Percentiles rank a stretch among this genome's conserved stretches.
phyloP scores from a whole-genome alignment of 1,140 invertebrate genomes.

The Drosophila mojavensis region DNA sequence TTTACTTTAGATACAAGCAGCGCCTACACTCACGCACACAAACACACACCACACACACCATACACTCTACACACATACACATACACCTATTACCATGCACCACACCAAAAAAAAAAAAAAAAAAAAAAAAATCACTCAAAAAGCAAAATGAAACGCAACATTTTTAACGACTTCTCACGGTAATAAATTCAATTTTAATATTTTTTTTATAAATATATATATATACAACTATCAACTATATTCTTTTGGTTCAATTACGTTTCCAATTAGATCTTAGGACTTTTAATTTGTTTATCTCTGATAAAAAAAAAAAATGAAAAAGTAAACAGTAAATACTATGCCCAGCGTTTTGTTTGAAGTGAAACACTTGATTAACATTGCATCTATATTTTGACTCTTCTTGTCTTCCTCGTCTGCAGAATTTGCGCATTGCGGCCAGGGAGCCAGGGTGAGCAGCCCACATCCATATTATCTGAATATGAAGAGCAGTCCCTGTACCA shows the following conservation, averaged over 20 bases:
- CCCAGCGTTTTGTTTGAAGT: slow-evolving; percentile 2
- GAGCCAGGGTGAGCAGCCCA: slow-evolving; percentile 8
- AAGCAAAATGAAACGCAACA: slow-evolving; percentile 50
- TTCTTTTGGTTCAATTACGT: slow-evolving; percentile 21
- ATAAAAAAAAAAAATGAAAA: slow-evolving; percentile 6
- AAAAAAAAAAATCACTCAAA: slow-evolving; percentile 38
- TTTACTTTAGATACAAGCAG: slow-evolving; percentile 62
- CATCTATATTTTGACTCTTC: slow-evolving; percentile 36
- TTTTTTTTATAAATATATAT: not conserved
- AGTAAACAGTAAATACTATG: not conserved
- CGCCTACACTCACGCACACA: slow-evolving; percentile 62
- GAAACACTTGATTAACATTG: slow-evolving; percentile 35
- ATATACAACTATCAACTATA: slow-evolving; percentile 37
- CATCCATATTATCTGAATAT: slow-evolving; percentile 51
- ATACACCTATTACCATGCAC: slow-evolving; percentile 36
- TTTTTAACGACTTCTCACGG: slow-evolving; percentile 57
- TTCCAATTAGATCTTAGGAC: slow-evolving; percentile 62
- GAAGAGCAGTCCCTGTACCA: slow-evolving; percentile 72
- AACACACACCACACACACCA: slow-evolving; percentile 17
- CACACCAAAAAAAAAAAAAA: slow-evolving; percentile 23
- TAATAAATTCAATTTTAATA: slow-evolving; percentile 49
- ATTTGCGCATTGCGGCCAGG: slow-evolving; percentile 38
- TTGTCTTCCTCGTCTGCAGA: slow-evolving; percentile 38
- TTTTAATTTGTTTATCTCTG: slow-evolving; percentile 53
- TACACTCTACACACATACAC: slow-evolving; percentile 21